These are phyloP conservation scores for Schizopygopsis malacanthus DNA, from an alignment of 2,797 vertebrate genomes.

Conservation along the genomic window DNA sequence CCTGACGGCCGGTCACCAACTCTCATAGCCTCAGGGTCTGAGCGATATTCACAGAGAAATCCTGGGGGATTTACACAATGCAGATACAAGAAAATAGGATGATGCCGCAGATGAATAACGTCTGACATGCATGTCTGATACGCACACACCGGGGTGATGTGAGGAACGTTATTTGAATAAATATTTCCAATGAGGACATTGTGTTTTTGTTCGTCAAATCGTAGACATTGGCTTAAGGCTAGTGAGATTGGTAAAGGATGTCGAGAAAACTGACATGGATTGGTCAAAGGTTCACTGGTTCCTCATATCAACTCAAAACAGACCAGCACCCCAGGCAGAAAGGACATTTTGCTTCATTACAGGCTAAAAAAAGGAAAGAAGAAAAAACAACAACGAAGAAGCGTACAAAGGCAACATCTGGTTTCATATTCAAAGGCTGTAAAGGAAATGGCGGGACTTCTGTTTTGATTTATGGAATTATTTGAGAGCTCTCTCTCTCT, in stretches of 20 bases:
- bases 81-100: constrained; percentile 27
- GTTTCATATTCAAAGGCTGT: constrained; percentile 87
- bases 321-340: constrained; percentile 80
- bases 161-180: constrained; percentile 44
- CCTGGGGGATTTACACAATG: constrained; percentile 10
- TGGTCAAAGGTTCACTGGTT: constrained; percentile 77
- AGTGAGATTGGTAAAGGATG: constrained; percentile 43
- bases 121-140: constrained; percentile 9
- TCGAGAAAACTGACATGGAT: constrained; percentile 45
- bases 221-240: constrained; percentile 51
- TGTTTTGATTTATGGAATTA: constrained; percentile 69
- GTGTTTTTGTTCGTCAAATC: constrained; percentile 53
- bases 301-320: constrained; percentile 84
- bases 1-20: constrained; percentile 36
- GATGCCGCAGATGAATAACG: constrained; percentile 25
- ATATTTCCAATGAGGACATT: constrained; percentile 47
- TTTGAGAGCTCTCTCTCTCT: constrained; percentile 27
- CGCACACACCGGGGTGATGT: constrained; percentile 28
- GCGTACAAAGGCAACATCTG: constrained; percentile 89
- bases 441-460: constrained; percentile 72
- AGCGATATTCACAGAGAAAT: constrained; percentile 35
- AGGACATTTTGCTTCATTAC: constrained; percentile 83
- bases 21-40: constrained; percentile 39
- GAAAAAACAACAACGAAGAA: constrained; percentile 77
- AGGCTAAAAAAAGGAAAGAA: constrained; percentile 73